A percentile compares a stretch with the other conserved stretches of the same genome.
These are phyloP conservation scores for Rattus rattus DNA, from an alignment of 2,113 vertebrate genomes.

Conservation along the genomic window DNA sequence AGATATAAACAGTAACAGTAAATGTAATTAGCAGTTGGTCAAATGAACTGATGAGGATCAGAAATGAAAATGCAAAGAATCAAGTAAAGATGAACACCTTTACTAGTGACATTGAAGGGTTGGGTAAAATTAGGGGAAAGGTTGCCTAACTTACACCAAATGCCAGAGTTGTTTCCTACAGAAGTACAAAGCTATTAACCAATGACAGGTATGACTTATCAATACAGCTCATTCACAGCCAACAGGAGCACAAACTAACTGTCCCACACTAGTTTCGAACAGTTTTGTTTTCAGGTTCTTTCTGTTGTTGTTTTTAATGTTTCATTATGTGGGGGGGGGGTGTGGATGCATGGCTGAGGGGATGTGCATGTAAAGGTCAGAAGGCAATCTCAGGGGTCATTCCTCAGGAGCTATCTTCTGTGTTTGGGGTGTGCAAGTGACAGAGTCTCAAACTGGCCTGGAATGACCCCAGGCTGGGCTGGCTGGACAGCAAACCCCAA, in stretches of 20 bases:
- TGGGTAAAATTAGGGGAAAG: neutral
- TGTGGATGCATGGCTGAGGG: neutral
- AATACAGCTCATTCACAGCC: neutral
- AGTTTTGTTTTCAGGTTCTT: neutral
- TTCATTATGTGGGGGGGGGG: neutral
- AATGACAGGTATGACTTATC: neutral
- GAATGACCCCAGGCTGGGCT: neutral
- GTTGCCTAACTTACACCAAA: neutral
- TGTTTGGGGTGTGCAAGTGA: no score
- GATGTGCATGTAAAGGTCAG: neutral
- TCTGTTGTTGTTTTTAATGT: neutral
- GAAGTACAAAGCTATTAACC: neutral
- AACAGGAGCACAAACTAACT: neutral
- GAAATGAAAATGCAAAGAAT: neutral
- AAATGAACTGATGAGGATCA: neutral
- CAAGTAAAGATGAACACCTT: neutral
- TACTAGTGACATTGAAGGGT: neutral
- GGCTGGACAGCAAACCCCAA: neutral
- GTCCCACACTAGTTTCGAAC: neutral
- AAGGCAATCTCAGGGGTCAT: neutral
- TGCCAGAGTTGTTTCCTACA: slow-evolving; percentile 3
- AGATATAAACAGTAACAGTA: neutral
- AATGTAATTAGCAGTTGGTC: slow-evolving; percentile 4
- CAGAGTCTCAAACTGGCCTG: neutral
- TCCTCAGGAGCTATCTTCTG: neutral